Evolutionary conservation across 2,888 invertebrate genomes (phyloP), one percentile per base, ranked within the genome.

Genomic region (Cephus spinipes): DNA sequence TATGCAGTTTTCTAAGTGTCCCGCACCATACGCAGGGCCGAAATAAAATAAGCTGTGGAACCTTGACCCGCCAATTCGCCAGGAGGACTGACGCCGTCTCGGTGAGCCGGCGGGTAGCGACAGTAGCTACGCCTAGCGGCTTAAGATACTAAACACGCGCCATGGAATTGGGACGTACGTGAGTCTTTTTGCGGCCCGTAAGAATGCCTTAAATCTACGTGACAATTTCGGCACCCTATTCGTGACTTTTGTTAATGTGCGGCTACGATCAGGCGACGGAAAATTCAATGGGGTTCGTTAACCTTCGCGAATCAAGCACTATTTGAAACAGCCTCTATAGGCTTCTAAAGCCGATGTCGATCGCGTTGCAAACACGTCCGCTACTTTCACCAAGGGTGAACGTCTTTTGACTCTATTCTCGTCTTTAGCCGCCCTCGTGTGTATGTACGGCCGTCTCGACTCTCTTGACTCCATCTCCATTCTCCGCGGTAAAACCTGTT

Each of bases 341-440:
- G 55, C 55, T 23, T 55, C 55, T 23, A 23, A 55, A 23, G 55
- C 55, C 23, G 55, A 55, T 55, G 55, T 55, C 55, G 55, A 55
- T 55, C 55, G 23, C 55, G 55, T 55, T 55, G 55, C 23, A 23
- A 55, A 55, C 55, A 55, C 55, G 55, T 55, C 23, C 55, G 71
- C 71, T 30, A 88, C 88, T 88, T 88, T 88, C 87, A 88, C 87
- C 86, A 84, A 88, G 85, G 88, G 88, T 88, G 87, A 88, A 88
- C 85, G 87, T 83, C 88, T 87, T 85, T 84, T 84, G 80, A 85
- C 85, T 85, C 85, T 85, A 85, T 85, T 83, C 86, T 84, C 83
- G 83, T 84, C 85, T 83, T 85, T 81, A 83, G 84, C 81, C 85
- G 85, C 83, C 74, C 80, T 81, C 83, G 81, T 79, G 81, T 55